These are phyloP conservation scores for Gephyroberyx darwinii DNA, from an alignment of 2,797 vertebrate genomes.

Conservation along the genomic window DNA sequence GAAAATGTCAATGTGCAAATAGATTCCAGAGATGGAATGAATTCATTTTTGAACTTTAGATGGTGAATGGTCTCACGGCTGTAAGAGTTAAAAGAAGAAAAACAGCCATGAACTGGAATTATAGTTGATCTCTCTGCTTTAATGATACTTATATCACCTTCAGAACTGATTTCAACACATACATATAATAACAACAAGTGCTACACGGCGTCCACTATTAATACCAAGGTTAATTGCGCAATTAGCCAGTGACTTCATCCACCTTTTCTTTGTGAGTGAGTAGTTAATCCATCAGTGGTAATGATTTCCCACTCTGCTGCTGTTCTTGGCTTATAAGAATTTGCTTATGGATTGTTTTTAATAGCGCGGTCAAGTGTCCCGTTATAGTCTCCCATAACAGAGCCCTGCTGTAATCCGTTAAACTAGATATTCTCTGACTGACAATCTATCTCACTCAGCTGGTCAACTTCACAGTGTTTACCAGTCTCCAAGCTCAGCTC, in stretches of 20 bases:
- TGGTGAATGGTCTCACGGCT: too few species aligned
- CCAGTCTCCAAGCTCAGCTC: constrained; percentile 43
- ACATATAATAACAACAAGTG: too few species aligned
- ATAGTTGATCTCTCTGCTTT: too few species aligned
- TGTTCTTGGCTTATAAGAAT: constrained; percentile 18
- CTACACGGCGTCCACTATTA: too few species aligned
- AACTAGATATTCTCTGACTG: constrained; percentile 49
- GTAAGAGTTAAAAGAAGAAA: too few species aligned
- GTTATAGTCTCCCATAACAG: constrained; percentile 40
- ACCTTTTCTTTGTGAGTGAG: not conserved
- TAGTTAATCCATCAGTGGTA: constrained; percentile 1
- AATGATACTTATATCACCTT: too few species aligned
- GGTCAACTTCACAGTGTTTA: constrained; percentile 45
- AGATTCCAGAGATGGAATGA: not conserved
- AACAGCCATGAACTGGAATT: too few species aligned
- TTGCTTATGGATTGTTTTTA: constrained; percentile 15
- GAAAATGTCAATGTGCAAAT: constrained; percentile 6
- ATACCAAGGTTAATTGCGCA: too few species aligned
- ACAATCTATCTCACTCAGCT: constrained; percentile 58
- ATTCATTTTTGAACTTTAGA: too few species aligned
- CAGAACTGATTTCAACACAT: too few species aligned
- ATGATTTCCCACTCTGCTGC: constrained; percentile 13
- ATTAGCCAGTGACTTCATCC: not conserved
- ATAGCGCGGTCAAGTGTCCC: constrained; percentile 6
- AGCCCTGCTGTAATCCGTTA: constrained; percentile 63